Base-by-base conservation (phyloP, 64 coral and sea anemone species). In the Pocillopora verrucosa region DNA sequence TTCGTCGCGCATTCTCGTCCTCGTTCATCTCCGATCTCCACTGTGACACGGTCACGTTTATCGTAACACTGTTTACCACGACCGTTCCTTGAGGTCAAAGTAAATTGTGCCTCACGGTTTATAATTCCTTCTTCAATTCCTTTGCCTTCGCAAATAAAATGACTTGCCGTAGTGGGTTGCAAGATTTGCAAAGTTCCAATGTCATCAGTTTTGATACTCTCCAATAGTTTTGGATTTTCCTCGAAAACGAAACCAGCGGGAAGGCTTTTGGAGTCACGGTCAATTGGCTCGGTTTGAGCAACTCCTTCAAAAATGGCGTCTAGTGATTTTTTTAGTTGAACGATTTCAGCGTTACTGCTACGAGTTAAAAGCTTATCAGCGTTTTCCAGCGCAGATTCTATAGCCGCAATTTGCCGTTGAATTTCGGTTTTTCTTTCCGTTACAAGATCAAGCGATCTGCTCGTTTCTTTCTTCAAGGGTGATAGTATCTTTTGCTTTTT, bases 1-100 rank as follows among this genome's bases (percentile, higher is more conserved):
- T 68, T 80, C 72, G 67, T 58, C 78, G 17, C 25, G 67, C 25
- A 76, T 69, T 13, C 58, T 63, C 72, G 58, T 16, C 89, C 89
- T 77, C 73, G 81, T 34, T 73, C 84, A 36, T 88, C 86, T 19
- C 61, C 17, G 10, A 94, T 75, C 72, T 34, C 61, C 0, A 69
- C 88, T 19, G 63, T 78, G 20, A 94, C 45, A 62, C 79, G 41
- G 58, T 94, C 93, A 72, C 59, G 67, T 72, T 94, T 89, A 34
- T 80, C 87, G 20, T 67, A 87, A 57, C 75, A 86, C 73, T 81
- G 35, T 25, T 37, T 91, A 41, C 88, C 88, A 78, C 76, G 82
- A 13, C 82, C 86, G 60, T 91, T 83, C 74, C 56, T 78, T 58
- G 93, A 91, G 22, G 80, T 77, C 20, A 94, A 59, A 13, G 75